A percentile compares a stretch with the other conserved stretches of the same genome.
phyloP scores from a whole-genome alignment of 2,797 vertebrate genomes.

The Danio aesculapii region DNA sequence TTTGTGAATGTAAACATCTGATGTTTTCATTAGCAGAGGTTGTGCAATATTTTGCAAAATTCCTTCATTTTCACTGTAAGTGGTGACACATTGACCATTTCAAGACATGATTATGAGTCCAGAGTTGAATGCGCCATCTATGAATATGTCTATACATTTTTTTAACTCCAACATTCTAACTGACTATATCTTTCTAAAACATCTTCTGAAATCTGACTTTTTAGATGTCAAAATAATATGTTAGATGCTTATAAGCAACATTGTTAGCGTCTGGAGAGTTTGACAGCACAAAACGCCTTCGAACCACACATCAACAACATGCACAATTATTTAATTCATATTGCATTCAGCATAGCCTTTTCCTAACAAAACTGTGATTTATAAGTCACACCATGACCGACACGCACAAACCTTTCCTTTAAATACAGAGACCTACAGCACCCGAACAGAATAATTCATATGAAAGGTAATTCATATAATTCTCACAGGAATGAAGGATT shows the following conservation, averaged over 20 bases:
- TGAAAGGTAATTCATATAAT: conserved; percentile 68
- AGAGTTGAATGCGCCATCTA: too few relatives aligned
- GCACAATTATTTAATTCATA: background rate
- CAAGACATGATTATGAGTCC: too few relatives aligned
- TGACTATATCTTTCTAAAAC: background rate
- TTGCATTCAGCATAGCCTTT: background rate
- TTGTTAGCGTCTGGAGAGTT: background rate
- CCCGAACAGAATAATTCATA: conserved; percentile 67
- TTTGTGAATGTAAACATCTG: too few relatives aligned
- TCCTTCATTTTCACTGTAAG: too few relatives aligned
- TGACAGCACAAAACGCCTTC: background rate
- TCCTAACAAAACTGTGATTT: background rate
- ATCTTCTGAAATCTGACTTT: background rate
- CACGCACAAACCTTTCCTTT: conserved; percentile 53
- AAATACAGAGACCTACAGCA: conserved; percentile 68
- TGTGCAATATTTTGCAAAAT: too few relatives aligned
- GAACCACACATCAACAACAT: background rate
- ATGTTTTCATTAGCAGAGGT: too few relatives aligned
- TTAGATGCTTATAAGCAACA: too few relatives aligned
- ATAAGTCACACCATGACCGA: too few relatives aligned
- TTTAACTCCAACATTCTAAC: background rate
- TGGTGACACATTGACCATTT: too few relatives aligned
- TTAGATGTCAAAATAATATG: background rate
- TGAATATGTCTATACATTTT: too few relatives aligned
- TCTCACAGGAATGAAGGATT: conserved; percentile 61